Percentiles rank a stretch among this genome's conserved stretches.
Conservation (phyloP, 1,140 invertebrate species). For the Cephus cinctus region DNA sequence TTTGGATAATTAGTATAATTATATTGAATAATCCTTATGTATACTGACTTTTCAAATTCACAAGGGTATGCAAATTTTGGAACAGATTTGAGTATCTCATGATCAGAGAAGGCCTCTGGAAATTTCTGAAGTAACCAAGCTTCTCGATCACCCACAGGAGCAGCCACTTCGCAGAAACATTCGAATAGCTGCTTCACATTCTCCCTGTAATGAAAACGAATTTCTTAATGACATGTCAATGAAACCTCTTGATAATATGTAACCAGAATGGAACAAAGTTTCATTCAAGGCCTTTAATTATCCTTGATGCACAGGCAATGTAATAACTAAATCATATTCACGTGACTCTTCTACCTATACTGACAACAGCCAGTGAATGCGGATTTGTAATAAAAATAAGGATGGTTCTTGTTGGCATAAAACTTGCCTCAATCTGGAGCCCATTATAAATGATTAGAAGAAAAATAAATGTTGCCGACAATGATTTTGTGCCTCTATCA, state of each 20-base stretch:
- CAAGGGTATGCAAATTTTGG: slow-evolving; percentile 86
- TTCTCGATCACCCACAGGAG: slow-evolving; percentile 61
- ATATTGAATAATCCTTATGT: slow-evolving; percentile 5
- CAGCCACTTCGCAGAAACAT: slow-evolving; percentile 80
- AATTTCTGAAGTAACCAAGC: slow-evolving; percentile 77
- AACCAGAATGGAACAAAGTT: too few relatives aligned
- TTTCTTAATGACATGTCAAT: too few relatives aligned
- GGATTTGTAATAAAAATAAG: not conserved
- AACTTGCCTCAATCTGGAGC: slow-evolving; percentile 49
- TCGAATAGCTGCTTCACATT: slow-evolving; percentile 80
- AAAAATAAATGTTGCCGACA: not conserved
- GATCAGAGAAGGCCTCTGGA: slow-evolving; percentile 71
- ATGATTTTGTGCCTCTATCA: not conserved
- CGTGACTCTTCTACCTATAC: not conserved
- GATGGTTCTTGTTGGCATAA: not conserved
- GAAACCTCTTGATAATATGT: too few relatives aligned
- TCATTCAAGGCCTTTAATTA: slow-evolving; percentile 1
- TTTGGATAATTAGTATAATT: not conserved
- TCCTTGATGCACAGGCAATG: not conserved
- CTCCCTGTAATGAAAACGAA: slow-evolving; percentile 65
- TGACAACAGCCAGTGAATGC: not conserved
- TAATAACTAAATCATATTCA: not conserved
- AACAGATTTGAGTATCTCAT: slow-evolving; percentile 76
- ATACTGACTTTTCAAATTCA: slow-evolving; percentile 72
- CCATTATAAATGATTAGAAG: slow-evolving; percentile 41